Evolutionary conservation across 1,140 invertebrate species (phyloP), one percentile per base, ranked within the genome.

Genomic region (Diachasma alloeum): DNA sequence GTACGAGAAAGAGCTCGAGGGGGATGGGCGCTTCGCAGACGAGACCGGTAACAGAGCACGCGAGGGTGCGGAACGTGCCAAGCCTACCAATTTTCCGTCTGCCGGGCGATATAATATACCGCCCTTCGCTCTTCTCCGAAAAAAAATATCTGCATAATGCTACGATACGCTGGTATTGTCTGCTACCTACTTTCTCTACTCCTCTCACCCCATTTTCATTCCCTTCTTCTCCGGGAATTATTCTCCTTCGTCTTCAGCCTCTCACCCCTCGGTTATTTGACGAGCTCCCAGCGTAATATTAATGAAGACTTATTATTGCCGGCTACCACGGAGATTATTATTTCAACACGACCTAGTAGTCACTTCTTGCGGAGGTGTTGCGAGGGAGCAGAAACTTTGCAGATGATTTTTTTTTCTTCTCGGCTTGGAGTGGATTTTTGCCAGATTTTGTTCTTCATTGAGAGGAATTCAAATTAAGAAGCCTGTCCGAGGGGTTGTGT

Each of bases 291-390:
- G 48, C 36, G 36, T 44, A 76, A 80, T 76, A 76, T 80, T 80
- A 78, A 83, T 81, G 78, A 79, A 78, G 36, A 78, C 77, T 84
- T 81, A 81, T 83, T 84, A 85, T 83, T 83, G 83, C 48, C 48
- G 15, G 69, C 68, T 11, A 69, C 75, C 78, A 71, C 22, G 37
- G 8, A 74, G 80, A 81, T 82, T 78, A 81, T 84, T 85, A 83
- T 83, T 84, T 78, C 79, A 74, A 66, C 48, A 46, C 63, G 69
- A 75, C 69, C 72, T 68, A 71, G 59, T 68, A 39, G 74, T 70
- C 66, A 67, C 44, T 66, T 37, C 69, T 48, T 46, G 59, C 9
- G 13, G 9, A 42, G 4, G 39, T 42, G 10, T 4, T 42, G 9
- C 39, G 39, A 42, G 9, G 39, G 31, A 31, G 6, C 2, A 31